A percentile compares a stretch with the other conserved stretches of the same genome.
These are phyloP conservation scores for Lissonota sp. DNA, from an alignment of 2,888 invertebrate genomes.

Conservation along the genomic window DNA sequence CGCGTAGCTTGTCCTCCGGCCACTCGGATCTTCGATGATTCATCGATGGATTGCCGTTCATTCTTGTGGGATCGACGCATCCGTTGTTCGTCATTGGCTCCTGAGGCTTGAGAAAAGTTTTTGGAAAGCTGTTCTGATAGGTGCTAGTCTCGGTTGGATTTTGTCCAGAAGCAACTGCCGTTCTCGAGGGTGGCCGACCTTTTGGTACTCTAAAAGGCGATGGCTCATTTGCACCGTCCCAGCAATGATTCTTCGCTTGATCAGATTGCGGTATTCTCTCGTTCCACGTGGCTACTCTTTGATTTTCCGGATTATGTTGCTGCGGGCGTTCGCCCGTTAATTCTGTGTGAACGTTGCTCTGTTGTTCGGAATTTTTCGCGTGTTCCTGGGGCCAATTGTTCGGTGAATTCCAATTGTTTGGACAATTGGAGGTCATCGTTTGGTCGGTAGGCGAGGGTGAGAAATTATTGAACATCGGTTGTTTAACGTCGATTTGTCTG, in stretches of 20 bases:
- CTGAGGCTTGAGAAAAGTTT: slow-evolving; percentile 87
- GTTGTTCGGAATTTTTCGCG: slow-evolving; percentile 65
- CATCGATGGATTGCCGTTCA: slow-evolving; percentile 72
- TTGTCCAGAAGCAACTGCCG: slow-evolving; percentile 81
- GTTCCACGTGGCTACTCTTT: slow-evolving; percentile 60
- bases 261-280: slow-evolving; percentile 63
- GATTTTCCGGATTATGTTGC: slow-evolving; percentile 67
- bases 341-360: slow-evolving; percentile 54
- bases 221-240: slow-evolving; percentile 81
- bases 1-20: slow-evolving; percentile 76
- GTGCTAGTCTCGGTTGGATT: slow-evolving; percentile 84
- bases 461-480: slow-evolving; percentile 66
- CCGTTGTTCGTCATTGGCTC: slow-evolving; percentile 84
- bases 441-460: slow-evolving; percentile 70
- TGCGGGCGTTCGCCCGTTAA: slow-evolving; percentile 67
- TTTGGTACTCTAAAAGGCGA: slow-evolving; percentile 88
- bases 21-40: slow-evolving; percentile 74
- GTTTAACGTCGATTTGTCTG: slow-evolving; percentile 69
- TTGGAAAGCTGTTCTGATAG: slow-evolving; percentile 79
- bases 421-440: slow-evolving; percentile 49
- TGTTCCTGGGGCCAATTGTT: slow-evolving; percentile 71
- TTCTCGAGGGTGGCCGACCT: slow-evolving; percentile 87
- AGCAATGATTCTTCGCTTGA: slow-evolving; percentile 71
- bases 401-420: slow-evolving; percentile 72
- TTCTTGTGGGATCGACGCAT: slow-evolving; percentile 70